These are phyloP conservation scores for Coronaproctus castanopsis DNA, from an alignment of 2,888 invertebrate species.

Conservation along the genomic window DNA sequence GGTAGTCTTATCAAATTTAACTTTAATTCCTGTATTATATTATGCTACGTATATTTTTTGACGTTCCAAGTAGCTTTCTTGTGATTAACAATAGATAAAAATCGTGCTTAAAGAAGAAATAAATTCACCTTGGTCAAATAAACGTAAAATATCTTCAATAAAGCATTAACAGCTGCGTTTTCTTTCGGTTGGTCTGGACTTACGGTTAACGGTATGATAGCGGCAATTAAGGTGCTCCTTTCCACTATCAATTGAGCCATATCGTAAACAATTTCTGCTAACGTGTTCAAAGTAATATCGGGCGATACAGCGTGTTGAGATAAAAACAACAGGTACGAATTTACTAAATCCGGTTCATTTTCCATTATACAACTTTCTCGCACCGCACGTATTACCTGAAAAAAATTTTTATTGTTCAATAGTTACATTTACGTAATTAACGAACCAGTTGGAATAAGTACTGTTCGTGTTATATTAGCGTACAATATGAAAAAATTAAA, in stretches of 20 bases:
- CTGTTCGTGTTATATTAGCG: no score
- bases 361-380: slow-evolving; percentile 77
- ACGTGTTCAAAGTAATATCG: slow-evolving; percentile 14
- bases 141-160: slow-evolving; percentile 49
- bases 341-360: slow-evolving; percentile 60
- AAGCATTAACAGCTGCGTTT: slow-evolving; percentile 40
- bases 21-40: no score
- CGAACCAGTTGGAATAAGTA: no score
- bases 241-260: slow-evolving; percentile 81
- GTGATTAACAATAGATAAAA: no score
- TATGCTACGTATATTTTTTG: no score
- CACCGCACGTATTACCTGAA: slow-evolving; percentile 37
- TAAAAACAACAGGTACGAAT: slow-evolving; percentile 68
- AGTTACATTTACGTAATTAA: no score
- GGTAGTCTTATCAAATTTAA: no score
- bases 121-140: slow-evolving; percentile 45
- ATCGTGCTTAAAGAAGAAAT: no score
- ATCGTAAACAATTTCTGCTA: slow-evolving; percentile 35
- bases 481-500: no score
- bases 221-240: slow-evolving; percentile 62
- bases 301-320: slow-evolving; percentile 45
- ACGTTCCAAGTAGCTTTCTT: no score
- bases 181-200: slow-evolving; percentile 25
- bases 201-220: slow-evolving; percentile 43
- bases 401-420: slow-evolving; percentile 1